Base-by-base conservation (phyloP, 2,113 vertebrate genomes). In the Lutjanus erythropterus region DNA sequence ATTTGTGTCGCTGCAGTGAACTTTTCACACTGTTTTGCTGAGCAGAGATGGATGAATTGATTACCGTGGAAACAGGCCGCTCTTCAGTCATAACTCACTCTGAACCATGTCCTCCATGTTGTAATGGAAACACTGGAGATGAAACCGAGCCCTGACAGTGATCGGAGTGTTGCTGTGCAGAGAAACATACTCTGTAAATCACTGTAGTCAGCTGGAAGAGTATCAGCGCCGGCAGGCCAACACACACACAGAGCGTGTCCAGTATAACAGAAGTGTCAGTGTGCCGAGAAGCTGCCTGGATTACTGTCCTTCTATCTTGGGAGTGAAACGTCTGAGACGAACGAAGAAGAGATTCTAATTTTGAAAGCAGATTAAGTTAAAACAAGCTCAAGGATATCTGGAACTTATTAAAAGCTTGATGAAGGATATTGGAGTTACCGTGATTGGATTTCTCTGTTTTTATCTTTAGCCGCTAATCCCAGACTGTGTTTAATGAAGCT, bases 111-210 rank as follows among this genome's bases (percentile, higher is more conserved):
- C 15, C 25, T 80, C 15, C 25, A 16, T 53, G 74, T 29, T 66
- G 74, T 72, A 61, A 78, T 83, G 81, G 80, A 83, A 83, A 77
- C 73, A 58, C 69, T 31, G 55, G n/a, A 66, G 64, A 49, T 44
- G 80, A 71, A 71, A 42, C 35, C 15, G 70, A 74, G 11, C 39
- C 62, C 46, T 27, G 25, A 42, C 29, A 10, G 21, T 23, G 46
- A 39, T 49, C 78, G 29, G 37, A 71, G 56, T 27, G 67, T 77
- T 50, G 58, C 42, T 74, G 33, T 59, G 61, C 58, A 60, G 42
- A 41, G 35, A 60, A 33, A 75, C 65, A 50, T 16, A 29, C n/a
- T 50, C 47, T 71, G 61, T 65, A 67, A 66, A 66, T 46, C 68
- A 72, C 42, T 35, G 37, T 5, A 53, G 37, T 39, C 56, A 78